These are phyloP conservation scores for Neotoma lepida DNA, from an alignment of 2,113 vertebrate genomes.

Conservation along the genomic window DNA sequence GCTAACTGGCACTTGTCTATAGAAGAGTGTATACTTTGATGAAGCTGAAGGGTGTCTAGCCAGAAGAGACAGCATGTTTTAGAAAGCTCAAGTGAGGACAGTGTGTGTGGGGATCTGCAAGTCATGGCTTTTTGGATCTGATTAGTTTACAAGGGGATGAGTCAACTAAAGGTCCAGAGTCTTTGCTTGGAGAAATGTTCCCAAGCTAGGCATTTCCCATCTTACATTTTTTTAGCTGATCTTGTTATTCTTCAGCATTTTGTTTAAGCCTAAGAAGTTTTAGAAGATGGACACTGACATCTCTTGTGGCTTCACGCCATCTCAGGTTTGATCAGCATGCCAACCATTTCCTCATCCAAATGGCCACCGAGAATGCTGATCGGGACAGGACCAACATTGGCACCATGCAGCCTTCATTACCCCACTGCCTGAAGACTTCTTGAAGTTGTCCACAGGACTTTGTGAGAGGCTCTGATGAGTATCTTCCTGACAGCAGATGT, in stretches of 20 bases:
- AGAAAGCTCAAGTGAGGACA: not conserved
- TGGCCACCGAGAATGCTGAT: not conserved
- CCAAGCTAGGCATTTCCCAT: not conserved
- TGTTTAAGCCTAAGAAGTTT: not conserved
- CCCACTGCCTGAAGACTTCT: not conserved
- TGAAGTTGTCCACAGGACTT: not conserved
- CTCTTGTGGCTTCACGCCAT: not conserved
- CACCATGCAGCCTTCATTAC: not conserved
- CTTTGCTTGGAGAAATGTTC: not conserved
- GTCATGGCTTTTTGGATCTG: not conserved
- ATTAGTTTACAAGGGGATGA: not conserved
- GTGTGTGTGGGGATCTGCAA: not conserved
- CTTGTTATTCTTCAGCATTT: not conserved
- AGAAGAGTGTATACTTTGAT: not conserved
- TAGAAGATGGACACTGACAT: not conserved
- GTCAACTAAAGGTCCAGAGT: not conserved
- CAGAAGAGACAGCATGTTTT: not conserved
- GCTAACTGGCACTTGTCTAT: not conserved
- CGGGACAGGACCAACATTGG: not conserved
- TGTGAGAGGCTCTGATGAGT: not conserved
- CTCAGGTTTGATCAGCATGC: not conserved
- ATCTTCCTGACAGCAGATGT: not conserved
- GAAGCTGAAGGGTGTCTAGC: not conserved
- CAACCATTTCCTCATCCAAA: not conserved
- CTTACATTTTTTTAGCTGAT: not conserved